Conservation (phyloP, 2,888 invertebrate species). For the Dione vanillae region DNA sequence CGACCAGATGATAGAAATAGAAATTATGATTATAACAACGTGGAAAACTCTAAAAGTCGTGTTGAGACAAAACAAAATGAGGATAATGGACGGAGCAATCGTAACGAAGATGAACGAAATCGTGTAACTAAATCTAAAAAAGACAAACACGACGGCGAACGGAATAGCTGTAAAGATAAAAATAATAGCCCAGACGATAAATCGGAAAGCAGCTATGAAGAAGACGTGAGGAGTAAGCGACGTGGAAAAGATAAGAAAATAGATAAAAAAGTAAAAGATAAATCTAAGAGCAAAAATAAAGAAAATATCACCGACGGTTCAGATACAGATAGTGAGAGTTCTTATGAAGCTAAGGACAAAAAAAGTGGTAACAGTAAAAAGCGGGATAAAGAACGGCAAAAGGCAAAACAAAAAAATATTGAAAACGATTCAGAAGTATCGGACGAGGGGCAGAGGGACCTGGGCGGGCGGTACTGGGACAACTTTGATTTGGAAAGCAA, state of each 20-base stretch:
- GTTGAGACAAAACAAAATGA: conserved; percentile 31
- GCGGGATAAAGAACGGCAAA: background rate
- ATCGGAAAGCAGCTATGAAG: conserved; percentile 27
- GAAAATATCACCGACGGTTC: conserved; percentile 40
- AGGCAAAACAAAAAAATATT: background rate
- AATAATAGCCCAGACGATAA: conserved; percentile 22
- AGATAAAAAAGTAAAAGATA: background rate
- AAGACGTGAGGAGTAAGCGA: conserved; percentile 4
- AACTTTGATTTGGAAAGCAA: conserved; percentile 56
- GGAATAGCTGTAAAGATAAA: conserved; percentile 24
- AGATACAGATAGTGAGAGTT: conserved; percentile 34
- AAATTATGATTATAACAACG: conserved; percentile 35
- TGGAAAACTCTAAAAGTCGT: conserved; percentile 40
- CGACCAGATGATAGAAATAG: conserved; percentile 23
- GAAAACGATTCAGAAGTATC: conserved; percentile 1
- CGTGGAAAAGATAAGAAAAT: conserved; percentile 23
- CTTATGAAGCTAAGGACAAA: conserved; percentile 4
- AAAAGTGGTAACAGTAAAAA: background rate
- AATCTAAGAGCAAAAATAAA: conserved; percentile 31
- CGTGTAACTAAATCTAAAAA: conserved; percentile 19
- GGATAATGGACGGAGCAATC: conserved; percentile 31
- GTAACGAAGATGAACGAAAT: background rate
- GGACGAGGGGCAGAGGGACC: conserved; percentile 31
- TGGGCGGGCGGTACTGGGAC: conserved; percentile 52
- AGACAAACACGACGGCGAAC: conserved; percentile 12